Percentiles rank a stretch among this genome's conserved stretches.
These are phyloP conservation scores for Ceryle rudis DNA, from an alignment of 2,797 vertebrate genomes.

Conservation along the genomic window DNA sequence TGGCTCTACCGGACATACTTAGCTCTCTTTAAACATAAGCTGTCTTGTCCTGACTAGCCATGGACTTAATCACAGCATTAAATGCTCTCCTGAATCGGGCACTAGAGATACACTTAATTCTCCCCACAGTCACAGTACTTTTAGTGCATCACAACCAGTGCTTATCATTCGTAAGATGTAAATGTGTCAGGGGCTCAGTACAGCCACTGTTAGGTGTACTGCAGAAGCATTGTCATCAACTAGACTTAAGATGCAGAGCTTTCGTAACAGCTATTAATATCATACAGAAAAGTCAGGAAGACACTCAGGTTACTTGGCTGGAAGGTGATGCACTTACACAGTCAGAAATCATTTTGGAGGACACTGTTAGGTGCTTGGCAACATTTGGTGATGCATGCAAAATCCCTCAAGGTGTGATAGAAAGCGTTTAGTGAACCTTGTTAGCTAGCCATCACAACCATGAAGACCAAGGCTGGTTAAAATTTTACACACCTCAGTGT, in stretches of 20 bases:
- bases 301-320: background rate
- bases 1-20: slow-evolving; percentile 8
- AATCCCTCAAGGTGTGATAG: background rate
- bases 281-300: background rate
- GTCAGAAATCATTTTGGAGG: background rate
- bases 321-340: background rate
- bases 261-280: background rate
- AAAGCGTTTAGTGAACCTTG: background rate
- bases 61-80: slow-evolving; percentile 63
- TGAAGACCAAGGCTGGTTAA: background rate
- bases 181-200: background rate
- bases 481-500: background rate
- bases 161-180: background rate
- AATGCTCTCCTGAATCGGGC: slow-evolving; percentile 24
- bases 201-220: background rate
- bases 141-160: background rate
- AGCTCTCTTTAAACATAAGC: slow-evolving; percentile 55
- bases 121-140: slow-evolving; percentile 20
- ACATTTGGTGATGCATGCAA: background rate
- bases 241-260: background rate
- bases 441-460: background rate
- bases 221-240: background rate
- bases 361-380: background rate
- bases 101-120: slow-evolving; percentile 55
- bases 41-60: slow-evolving; percentile 49